Evolutionary conservation across 2,888 invertebrate genomes (phyloP), one percentile per base, ranked within the genome.

Genomic region (Lamproptera curius): DNA sequence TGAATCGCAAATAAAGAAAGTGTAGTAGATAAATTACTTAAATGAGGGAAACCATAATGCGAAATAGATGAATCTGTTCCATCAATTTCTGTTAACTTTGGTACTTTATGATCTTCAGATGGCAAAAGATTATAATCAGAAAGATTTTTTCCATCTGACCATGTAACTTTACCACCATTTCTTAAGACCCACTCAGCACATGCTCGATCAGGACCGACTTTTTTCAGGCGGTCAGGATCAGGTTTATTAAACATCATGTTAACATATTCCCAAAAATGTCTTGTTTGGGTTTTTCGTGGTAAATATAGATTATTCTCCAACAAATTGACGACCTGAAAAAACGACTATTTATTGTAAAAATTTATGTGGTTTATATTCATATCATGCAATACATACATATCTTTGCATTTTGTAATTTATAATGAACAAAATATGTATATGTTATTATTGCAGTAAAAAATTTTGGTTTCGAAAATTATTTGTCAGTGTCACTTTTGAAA

Each of bases 121-220:
- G 95, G 94, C 37, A 98, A 76, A 0, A 72, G 61, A 75, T 97
- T 96, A 70, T 96, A 97, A 76, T 97, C 93, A 0, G 62, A 57
- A 38, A 82, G 72, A 33, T 90, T 70, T 60, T 78, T 90, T 2
- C 90, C 86, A 26, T 89, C 89, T 26, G 84, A 84, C 91, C 94
- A 97, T 51, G 91, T 91, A 0, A 98, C 91, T 47, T 90, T 87
- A 2, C 96, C 98, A 1, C 98, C 98, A 82, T 97, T 97, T 56
- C 94, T 90, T 17, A 99, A 81, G 4, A 98, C 85, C 98, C 99
- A 99, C 78, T 99, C 98, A 0, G 98, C 97, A 77, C 98, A 98
- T 2, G 94, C 92, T 53, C 95, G 87, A 70, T 99, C 96, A 0
- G 97, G 92, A 0, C 99, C 99, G 34, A 97, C 89, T 58, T 85